Conservation (phyloP, 2,888 invertebrate species). For the Eucriotettix oculatus region DNA sequence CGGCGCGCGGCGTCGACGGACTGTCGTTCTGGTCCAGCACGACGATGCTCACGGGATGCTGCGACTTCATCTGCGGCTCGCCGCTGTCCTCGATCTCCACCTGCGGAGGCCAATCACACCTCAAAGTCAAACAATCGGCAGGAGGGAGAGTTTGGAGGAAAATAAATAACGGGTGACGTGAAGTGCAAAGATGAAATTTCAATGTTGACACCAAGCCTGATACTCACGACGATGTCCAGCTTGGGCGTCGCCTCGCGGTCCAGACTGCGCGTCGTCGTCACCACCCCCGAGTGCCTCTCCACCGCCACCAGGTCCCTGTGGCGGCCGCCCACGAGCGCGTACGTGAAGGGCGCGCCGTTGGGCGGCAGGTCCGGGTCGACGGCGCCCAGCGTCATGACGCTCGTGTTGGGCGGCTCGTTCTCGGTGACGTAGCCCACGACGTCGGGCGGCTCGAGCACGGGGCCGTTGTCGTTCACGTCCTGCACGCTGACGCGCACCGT, state of each 20-base stretch:
- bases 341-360: slow-evolving; percentile 81
- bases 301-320: slow-evolving; percentile 60
- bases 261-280: slow-evolving; percentile 59
- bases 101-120: slow-evolving; percentile 15
- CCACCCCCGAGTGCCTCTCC: slow-evolving; percentile 61
- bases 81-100: slow-evolving; percentile 82
- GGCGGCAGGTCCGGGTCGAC: slow-evolving; percentile 79
- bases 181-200: too few species aligned
- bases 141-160: too few species aligned
- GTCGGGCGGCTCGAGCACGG: slow-evolving; percentile 51
- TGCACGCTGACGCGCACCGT: slow-evolving; percentile 61
- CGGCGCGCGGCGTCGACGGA: slow-evolving; percentile 68
- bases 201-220: too few species aligned
- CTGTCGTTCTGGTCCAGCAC: slow-evolving; percentile 83
- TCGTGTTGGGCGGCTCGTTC: slow-evolving; percentile 70
- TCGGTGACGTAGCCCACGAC: slow-evolving; percentile 66
- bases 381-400: slow-evolving; percentile 69
- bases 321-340: slow-evolving; percentile 58
- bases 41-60: slow-evolving; percentile 55
- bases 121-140: too few species aligned
- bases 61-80: slow-evolving; percentile 63
- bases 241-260: slow-evolving; percentile 68
- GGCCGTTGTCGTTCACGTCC: slow-evolving; percentile 90
- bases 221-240: slow-evolving; percentile 45
- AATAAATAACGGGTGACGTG: too few species aligned